Evolutionary conservation across 2,113 vertebrate species (phyloP), one percentile per base, ranked within the genome.

Genomic region (Podiceps cristatus): DNA sequence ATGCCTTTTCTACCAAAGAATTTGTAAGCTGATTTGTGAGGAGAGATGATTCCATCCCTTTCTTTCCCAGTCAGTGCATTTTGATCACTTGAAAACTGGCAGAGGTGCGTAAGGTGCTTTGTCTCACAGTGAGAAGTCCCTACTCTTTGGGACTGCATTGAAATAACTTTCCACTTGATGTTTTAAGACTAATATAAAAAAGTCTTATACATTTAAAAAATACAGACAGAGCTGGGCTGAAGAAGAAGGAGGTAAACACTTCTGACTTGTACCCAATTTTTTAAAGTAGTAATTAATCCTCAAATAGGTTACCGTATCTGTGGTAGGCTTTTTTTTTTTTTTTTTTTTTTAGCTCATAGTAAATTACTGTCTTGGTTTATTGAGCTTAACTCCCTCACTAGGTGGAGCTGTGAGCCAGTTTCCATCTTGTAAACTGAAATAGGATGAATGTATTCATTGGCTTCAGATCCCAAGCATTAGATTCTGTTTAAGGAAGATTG

Each of bases 321-420:
- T 53, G 49, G 9, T 23, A 23, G 62, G 15, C 2, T 19, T 52
- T 66, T 55, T 7, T 37, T 7, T 37, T 37, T 37, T 37, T 37
- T 37, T 37, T 37, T 37, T 37, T 37, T 7, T 64, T 59, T 11
- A 52, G 19, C 7, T 76, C 2, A 0, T 5, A 18, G 31, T 40
- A 5, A 33, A 5, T 78, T 17, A 3, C 8, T 52, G 6, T 58
- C 2, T 4, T 73, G n/a, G 22, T 88, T 88, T 83, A 3, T 29
- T 47, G 56, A 69, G 37, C 40, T 47, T 35, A 12, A 5, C 17
- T 82, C 7, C 8, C 49, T 83, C 97, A 66, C 96, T 98, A 98
- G 97, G 64, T 97, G 98, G 96, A 94, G 96, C 97, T 96, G 14
- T 97, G 86, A 85, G 31, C 56, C 92, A 88, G 68, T 88, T 84